Conservation (phyloP, 2,888 invertebrate species). For the Tubulanus polymorphus region DNA sequence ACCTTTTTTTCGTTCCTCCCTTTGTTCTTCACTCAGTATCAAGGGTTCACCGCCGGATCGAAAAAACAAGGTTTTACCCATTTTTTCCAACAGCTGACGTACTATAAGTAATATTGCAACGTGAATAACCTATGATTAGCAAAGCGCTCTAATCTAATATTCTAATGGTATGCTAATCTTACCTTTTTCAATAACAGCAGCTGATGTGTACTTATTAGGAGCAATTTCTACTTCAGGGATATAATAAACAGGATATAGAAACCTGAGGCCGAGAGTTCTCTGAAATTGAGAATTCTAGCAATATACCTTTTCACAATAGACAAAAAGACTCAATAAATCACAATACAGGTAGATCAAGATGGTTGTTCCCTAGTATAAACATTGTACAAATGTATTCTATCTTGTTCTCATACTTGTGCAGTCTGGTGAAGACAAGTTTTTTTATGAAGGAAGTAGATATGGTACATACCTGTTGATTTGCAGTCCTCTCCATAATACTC, state of each 20-base stretch:
- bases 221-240: constrained; percentile 54
- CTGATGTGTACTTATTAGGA: constrained; percentile 44
- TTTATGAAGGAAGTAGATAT: too few species aligned
- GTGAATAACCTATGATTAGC: not conserved
- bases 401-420: too few species aligned
- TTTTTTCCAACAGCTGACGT: constrained; percentile 48
- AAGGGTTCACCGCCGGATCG: constrained; percentile 54
- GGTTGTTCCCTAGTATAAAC: too few species aligned
- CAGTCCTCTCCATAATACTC: constrained; percentile 39
- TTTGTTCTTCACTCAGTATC: constrained; percentile 53
- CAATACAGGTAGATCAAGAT: too few species aligned
- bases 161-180: constrained; percentile 1
- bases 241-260: constrained; percentile 55
- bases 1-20: constrained; percentile 52
- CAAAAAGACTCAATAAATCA: too few species aligned
- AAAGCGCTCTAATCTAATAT: too few species aligned
- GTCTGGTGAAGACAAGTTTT: too few species aligned
- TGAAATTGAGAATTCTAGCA: constrained; percentile 21
- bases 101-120: constrained; percentile 40
- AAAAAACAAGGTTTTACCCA: constrained; percentile 56
- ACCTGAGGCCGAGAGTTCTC: constrained; percentile 54
- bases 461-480: constrained; percentile 42
- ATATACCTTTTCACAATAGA: too few species aligned
- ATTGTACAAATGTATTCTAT: too few species aligned
- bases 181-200: constrained; percentile 50